These are phyloP conservation scores for Pelecanoides urinatrix DNA, from an alignment of 2,113 vertebrate genomes.

Conservation along the genomic window DNA sequence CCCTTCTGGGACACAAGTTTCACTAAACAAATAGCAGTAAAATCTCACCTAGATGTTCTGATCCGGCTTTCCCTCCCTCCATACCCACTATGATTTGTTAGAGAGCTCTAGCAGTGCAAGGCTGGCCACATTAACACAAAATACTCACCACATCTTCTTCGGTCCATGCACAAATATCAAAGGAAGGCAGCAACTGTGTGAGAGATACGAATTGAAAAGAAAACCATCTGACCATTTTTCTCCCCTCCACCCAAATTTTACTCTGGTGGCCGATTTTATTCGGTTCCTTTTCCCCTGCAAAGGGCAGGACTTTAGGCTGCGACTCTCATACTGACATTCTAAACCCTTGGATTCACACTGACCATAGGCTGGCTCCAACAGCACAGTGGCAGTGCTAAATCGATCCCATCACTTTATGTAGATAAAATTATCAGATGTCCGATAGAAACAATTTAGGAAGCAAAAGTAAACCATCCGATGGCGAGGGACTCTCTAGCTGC, in stretches of 20 bases:
- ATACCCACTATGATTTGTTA: neutral
- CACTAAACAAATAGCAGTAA: neutral
- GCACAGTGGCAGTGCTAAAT: neutral
- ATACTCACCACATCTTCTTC: slow-evolving; percentile 96
- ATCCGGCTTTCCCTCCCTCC: neutral
- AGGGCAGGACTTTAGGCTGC: neutral
- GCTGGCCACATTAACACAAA: neutral
- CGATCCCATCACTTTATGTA: neutral
- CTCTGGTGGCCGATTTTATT: neutral
- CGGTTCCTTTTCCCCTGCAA: neutral
- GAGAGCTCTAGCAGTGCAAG: neutral
- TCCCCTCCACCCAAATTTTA: neutral
- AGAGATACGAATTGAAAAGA: slow-evolving; percentile 72
- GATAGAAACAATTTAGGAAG: neutral
- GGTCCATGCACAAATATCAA: slow-evolving; percentile 93
- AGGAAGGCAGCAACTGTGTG: slow-evolving; percentile 90
- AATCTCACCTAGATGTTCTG: neutral
- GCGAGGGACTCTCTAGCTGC: neutral
- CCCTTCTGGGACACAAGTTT: neutral
- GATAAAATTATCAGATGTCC: neutral
- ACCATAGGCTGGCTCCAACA: neutral
- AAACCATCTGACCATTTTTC: slow-evolving; percentile 2
- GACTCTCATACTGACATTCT: neutral
- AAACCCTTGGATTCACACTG: neutral
- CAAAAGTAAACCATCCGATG: neutral